Evolutionary conservation across 2,888 invertebrate species (phyloP).

Genomic region (Lottia scabra): DNA sequence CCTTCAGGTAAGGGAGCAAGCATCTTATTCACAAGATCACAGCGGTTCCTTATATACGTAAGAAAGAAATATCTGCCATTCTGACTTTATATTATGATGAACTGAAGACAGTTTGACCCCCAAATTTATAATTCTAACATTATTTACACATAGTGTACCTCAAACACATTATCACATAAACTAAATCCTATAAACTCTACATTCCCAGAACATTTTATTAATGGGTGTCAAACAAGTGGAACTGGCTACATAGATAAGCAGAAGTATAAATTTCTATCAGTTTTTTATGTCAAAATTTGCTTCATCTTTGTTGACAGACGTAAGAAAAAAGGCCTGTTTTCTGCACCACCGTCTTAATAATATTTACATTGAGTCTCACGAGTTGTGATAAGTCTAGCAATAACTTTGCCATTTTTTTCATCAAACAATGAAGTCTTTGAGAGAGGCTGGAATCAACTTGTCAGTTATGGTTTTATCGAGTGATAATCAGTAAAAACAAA

Average conservation of each 20-base stretch:
- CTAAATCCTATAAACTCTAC: neutral
- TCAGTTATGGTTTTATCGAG: neutral
- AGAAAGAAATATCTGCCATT: too few species aligned
- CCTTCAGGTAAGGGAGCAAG: too few species aligned
- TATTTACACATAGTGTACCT: neutral
- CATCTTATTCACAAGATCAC: too few species aligned
- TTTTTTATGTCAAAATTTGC: neutral
- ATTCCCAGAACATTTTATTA: neutral
- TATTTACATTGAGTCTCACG: constrained; percentile 1
- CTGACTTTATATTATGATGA: too few species aligned
- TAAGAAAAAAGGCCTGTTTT: neutral
- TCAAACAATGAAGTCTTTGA: neutral
- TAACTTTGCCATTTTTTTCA: neutral
- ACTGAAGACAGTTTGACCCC: neutral
- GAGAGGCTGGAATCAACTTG: neutral
- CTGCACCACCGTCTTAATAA: neutral
- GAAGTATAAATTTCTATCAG: constrained; percentile 1
- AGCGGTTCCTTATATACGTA: too few species aligned
- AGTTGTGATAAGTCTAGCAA: constrained; percentile 3
- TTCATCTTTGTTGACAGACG: neutral
- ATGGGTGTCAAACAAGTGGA: constrained; percentile 1
- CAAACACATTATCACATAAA: neutral
- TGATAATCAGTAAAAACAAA: neutral
- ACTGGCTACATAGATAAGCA: neutral
- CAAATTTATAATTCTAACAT: neutral